Base-by-base conservation (phyloP, 2,797 vertebrate species). In the Pelodytes ibericus region DNA sequence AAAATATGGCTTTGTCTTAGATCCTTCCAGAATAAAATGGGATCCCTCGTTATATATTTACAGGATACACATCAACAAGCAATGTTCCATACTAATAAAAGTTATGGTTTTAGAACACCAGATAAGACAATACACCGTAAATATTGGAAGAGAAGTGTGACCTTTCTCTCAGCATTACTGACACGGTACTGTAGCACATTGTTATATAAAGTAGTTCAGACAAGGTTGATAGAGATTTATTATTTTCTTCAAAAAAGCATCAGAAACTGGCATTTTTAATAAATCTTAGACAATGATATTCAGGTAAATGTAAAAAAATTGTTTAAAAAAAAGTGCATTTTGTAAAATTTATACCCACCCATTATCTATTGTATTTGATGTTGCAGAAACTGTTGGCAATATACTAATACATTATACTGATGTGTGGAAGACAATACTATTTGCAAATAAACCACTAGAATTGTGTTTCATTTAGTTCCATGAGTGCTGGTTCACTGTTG, bases 121-220 rank as follows among this genome's bases (percentile, higher is more conserved):
- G 64, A 5, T 53, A 76, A 24, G 31, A 33, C 66, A 62, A 58
- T 6, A 26, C 2, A 57, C 25, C 62, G 60, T 69, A 76, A 70
- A 70, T 70, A 56, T 70, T 76, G 68, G 58, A 76, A 70, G 74
- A 25, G 27, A 63, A 63, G 65, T 13, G n/a, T 76, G 74, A 76
- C 66, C 74, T 76, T 62, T 76, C 41, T 31, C 47, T 57, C 30
- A 68, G 61, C 58, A 41, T n/a, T 15, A 24, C 31, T 70, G 58
- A 49, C 74, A 61, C 16, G 16, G 8, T 51, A 56, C 66, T 67
- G 66, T 74, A n/a, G 26, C 16, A 60, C 16, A 69, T 70, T 44
- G 58, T 31, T 41, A 44, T 41, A 56, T 65, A 61, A 59, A 67
- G 39, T 31, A 16, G 57, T 61, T 61, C 64, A 60, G 72, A 30